Conservation (phyloP, 2,888 invertebrate species). For the Platycheirus albimanus region DNA sequence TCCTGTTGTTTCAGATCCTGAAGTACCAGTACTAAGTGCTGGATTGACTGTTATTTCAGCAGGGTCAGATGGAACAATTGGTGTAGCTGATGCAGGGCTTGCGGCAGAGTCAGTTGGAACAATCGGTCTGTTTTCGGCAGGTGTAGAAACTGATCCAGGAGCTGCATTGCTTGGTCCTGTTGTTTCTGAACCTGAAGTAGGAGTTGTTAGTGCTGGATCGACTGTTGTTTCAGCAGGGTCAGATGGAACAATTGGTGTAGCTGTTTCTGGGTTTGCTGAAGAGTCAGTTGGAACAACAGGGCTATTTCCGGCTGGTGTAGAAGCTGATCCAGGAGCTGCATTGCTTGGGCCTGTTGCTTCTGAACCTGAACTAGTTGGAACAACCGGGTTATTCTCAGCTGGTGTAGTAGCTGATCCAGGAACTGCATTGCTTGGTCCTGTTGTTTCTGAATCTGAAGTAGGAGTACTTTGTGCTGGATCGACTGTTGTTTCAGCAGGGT, state of each 20-base stretch:
- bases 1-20: too few species aligned
- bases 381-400: not conserved
- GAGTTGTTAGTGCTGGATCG: not conserved
- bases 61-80: too few species aligned
- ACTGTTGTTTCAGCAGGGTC: not conserved
- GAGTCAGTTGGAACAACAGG: not conserved
- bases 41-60: too few species aligned
- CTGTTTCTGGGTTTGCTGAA: slow-evolving; percentile 11
- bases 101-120: too few species aligned
- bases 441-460: slow-evolving; percentile 54
- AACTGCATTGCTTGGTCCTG: slow-evolving; percentile 14
- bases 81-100: too few species aligned
- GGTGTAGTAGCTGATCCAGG: slow-evolving; percentile 1
- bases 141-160: too few species aligned
- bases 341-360: slow-evolving; percentile 21
- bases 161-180: too few species aligned
- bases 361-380: slow-evolving; percentile 4
- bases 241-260: not conserved
- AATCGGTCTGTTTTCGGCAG: not conserved
- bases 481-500: too few species aligned
- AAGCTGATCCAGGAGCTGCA: not conserved
- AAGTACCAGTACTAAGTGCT: too few species aligned
- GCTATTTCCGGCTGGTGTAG: not conserved
- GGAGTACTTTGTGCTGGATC: slow-evolving; percentile 16
- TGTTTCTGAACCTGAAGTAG: too few species aligned